phyloP scores from a whole-genome alignment of 2,888 invertebrate genomes.

The Xanthorhoe designata region DNA sequence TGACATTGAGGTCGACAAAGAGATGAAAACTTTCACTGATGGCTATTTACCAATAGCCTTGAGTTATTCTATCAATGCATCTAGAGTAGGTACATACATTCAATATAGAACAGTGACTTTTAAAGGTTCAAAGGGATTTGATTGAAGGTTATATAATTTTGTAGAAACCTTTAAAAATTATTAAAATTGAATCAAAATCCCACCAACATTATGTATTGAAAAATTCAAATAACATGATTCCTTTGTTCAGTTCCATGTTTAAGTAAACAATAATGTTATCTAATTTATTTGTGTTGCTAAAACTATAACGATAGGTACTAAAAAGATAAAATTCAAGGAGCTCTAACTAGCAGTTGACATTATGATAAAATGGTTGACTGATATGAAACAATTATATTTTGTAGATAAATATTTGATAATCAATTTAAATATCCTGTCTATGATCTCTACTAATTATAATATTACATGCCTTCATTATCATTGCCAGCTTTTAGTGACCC shows the following conservation, averaged over 20 bases:
- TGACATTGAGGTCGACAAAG: slow-evolving; percentile 9
- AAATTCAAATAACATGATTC: not conserved
- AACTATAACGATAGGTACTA: slow-evolving; percentile 6
- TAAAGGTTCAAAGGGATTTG: no score
- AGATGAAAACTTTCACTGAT: slow-evolving; percentile 13
- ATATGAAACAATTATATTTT: not conserved
- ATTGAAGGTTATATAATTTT: no score
- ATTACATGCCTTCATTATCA: no score
- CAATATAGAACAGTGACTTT: no score
- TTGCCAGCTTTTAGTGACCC: no score
- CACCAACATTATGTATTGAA: not conserved
- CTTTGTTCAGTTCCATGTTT: not conserved
- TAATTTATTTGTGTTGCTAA: slow-evolving; percentile 17
- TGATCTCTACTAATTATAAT: no score
- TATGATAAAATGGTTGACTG: not conserved
- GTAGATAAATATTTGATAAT: no score
- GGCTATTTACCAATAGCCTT: not conserved
- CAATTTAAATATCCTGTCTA: no score
- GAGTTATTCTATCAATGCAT: slow-evolving; percentile 1
- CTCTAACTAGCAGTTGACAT: not conserved
- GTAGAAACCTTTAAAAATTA: no score
- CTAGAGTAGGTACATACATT: not conserved
- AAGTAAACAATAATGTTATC: slow-evolving; percentile 16
- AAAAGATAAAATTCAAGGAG: not conserved
- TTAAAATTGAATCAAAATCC: not conserved